Evolutionary conservation across 2,888 invertebrate genomes (phyloP).

Genomic region (Diploptera punctata): DNA sequence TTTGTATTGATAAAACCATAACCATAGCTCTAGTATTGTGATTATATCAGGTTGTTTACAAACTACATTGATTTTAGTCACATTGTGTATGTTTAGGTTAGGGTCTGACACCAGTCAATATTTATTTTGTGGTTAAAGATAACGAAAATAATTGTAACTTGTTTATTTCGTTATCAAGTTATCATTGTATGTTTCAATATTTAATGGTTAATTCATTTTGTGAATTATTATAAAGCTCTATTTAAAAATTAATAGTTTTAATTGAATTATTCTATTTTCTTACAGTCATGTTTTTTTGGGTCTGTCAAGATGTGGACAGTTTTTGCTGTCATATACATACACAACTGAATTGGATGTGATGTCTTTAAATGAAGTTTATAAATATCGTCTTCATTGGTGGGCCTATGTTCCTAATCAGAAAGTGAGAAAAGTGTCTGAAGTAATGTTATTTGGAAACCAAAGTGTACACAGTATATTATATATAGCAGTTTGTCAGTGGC

Average conservation of each 20-base stretch:
- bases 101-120: too few species aligned
- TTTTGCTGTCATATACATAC: conserved; percentile 86
- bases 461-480: conserved; percentile 59
- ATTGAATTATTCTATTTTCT: background rate
- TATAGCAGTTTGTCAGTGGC: conserved; percentile 75
- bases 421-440: conserved; percentile 64
- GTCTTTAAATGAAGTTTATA: conserved; percentile 56
- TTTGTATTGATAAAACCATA: too few species aligned
- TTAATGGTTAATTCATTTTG: background rate
- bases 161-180: too few species aligned
- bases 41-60: too few species aligned
- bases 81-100: too few species aligned
- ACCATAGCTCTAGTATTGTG: too few species aligned
- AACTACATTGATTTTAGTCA: too few species aligned
- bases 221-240: background rate
- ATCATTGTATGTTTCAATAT: too few species aligned
- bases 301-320: conserved; percentile 93
- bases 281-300: conserved; percentile 91
- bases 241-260: too few species aligned
- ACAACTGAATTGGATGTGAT: conserved; percentile 53
- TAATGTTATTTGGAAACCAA: conserved; percentile 64
- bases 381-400: conserved; percentile 74
- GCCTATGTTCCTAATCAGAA: conserved; percentile 63
- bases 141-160: too few species aligned
- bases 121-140: too few species aligned